These are phyloP conservation scores for Belonocnema kinseyi DNA, from an alignment of 1,140 invertebrate genomes.

Conservation along the genomic window DNA sequence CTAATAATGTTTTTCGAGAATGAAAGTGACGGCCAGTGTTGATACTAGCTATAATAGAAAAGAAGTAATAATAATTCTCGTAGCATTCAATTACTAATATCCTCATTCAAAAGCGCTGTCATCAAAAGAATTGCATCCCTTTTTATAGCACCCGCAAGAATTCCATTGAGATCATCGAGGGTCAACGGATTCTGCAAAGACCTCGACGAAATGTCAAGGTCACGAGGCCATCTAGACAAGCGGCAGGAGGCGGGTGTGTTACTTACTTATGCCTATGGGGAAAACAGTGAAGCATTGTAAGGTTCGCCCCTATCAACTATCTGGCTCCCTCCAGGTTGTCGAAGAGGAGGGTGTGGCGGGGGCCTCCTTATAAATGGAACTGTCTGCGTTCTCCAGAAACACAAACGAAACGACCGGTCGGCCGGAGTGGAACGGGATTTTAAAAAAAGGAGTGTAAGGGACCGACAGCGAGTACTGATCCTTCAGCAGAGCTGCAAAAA, in stretches of 20 bases:
- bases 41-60: too few species aligned
- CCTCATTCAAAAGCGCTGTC: too few species aligned
- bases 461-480: constrained; percentile 58
- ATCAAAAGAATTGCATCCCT: too few species aligned
- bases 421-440: constrained; percentile 36
- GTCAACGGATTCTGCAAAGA: constrained; percentile 20
- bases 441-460: constrained; percentile 42
- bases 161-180: constrained; percentile 1
- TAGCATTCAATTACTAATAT: too few species aligned
- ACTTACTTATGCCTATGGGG: constrained; percentile 41
- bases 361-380: constrained; percentile 69
- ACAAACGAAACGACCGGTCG: constrained; percentile 59
- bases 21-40: too few species aligned
- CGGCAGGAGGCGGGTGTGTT: constrained; percentile 42
- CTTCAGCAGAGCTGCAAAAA: constrained; percentile 60
- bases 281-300: constrained; percentile 40
- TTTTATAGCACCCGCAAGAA: too few species aligned
- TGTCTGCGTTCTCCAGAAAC: constrained; percentile 69
- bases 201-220: constrained; percentile 65
- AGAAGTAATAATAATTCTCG: too few species aligned
- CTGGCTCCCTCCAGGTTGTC: constrained; percentile 48
- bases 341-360: constrained; percentile 64
- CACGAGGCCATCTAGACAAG: constrained; percentile 49
- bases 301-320: constrained; percentile 56
- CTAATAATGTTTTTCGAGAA: too few species aligned